Base-by-base conservation (phyloP, 1,140 invertebrate species). In the Drosophila setifemur region DNA sequence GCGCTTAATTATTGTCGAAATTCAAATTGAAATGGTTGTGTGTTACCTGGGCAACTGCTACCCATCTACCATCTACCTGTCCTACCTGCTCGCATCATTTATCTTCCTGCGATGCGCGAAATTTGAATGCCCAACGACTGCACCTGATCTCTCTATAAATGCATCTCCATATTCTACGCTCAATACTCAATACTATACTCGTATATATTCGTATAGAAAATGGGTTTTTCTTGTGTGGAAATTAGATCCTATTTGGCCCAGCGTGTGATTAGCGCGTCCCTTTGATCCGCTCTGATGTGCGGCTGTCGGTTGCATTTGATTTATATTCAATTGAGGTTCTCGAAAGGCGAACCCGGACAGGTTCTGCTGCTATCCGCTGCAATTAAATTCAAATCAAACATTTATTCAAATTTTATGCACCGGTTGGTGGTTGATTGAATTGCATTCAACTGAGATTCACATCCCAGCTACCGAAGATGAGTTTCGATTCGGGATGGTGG, bases 381-480 rank as follows among this genome's bases (percentile, higher is more conserved):
- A 86, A 86, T 86, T 86, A 87, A 86, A 86, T 86, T 87, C 76
- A 86, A 86, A 86, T 86, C 81, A 86, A 86, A 81, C 67, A 86
- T 87, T 86, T 86, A 86, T 86, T 86, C 87, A 86, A 86, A 86
- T 86, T 82, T 82, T 87, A 87, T 87, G 72, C 82, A 85, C 37
- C 81, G 68, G 57, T 49, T 81, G 81, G 81, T 73, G 81, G 82
- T 72, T 81, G 68, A 85, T 85, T 85, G 71, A 85, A 75, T 48
- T 39, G 60, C 75, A 70, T 53, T 67, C 14, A 44, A 31, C 33
- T 37, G 3, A 2, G 37, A 4, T 7, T 25, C 5, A 14, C 6
- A 14, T 29, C 29, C 4, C 8, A 64, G 57, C 57, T 63, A 29
- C 60, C 6, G 57, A 31, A 66, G 61, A 66, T 29, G 61, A 29